Evolutionary conservation across 1,140 invertebrate species (phyloP), one percentile per base, ranked within the genome.

Genomic region (Xylocopa sonorina): DNA sequence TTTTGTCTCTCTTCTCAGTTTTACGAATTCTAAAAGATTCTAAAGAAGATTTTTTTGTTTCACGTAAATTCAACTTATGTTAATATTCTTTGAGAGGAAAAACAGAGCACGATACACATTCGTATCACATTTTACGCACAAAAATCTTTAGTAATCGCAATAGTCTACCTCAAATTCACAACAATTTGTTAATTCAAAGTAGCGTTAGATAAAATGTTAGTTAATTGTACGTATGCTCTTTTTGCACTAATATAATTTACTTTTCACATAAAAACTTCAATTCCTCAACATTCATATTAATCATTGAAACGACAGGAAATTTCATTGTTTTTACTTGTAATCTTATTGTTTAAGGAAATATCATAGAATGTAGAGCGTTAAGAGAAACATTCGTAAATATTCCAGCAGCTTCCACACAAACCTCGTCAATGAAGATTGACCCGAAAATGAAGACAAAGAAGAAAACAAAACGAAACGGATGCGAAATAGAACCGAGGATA

Each of bases 391-490:
- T 68, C 29, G 18, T 46, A 50, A 7, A 43, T 32, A 57, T 48
- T 57, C 46, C 27, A 82, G 62, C 67, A 51, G 51, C 51, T 68
- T 66, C 67, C 62, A 29, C 48, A 50, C 27, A 63, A 58, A 78
- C 29, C 73, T 29, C 32, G 27, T 62, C 32, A 62, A 50, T 46
- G 10, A 12, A 57, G 27, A 34, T 29, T 3, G 18, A 46, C 38
- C 51, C 38, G 48, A 53, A 57, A 27, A 58, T 51, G 46, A 66
- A 57, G 51, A 4, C 27, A 43, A 62, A 43, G 53, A n/a, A n/a
- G n/a, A n/a, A n/a, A n/a, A n/a, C n/a, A n/a, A n/a, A n/a, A n/a
- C n/a, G n/a, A n/a, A n/a, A n/a, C n/a, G n/a, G n/a, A n/a, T 83
- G 80, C 80, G 34, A 55, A 63, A 72, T 14, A 46, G 29, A 46